These are phyloP conservation scores for Toxotes lorentzi DNA, from an alignment of 2,797 vertebrate species.

Conservation along the genomic window DNA sequence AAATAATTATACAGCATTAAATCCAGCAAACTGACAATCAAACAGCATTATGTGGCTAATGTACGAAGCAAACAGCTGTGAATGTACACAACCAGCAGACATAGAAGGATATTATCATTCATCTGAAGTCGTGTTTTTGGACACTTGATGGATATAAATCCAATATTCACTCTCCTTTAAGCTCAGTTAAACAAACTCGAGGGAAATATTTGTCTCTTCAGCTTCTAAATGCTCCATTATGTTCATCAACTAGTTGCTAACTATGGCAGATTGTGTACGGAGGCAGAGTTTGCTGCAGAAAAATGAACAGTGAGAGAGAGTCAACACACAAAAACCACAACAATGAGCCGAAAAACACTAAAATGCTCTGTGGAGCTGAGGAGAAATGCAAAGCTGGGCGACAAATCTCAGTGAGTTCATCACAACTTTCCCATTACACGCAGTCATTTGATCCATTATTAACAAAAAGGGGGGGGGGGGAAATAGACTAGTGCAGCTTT, in stretches of 20 bases:
- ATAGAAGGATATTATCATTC: neutral
- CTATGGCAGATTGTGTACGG: neutral
- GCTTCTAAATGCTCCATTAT: neutral
- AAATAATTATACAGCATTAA: no score
- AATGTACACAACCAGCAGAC: neutral
- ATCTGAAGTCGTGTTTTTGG: neutral
- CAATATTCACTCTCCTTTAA: neutral
- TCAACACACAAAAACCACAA: neutral
- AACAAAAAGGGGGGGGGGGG: neutral
- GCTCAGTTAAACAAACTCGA: neutral
- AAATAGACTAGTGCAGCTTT: constrained; percentile 22
- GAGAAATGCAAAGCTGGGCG: neutral
- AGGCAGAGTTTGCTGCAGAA: neutral
- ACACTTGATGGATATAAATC: neutral
- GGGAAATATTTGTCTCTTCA: neutral
- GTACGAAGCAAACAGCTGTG: no score
- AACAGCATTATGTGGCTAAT: no score
- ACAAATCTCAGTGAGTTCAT: neutral
- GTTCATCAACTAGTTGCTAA: neutral
- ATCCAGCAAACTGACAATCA: no score
- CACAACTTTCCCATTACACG: no score
- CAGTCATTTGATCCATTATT: neutral
- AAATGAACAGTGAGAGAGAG: neutral
- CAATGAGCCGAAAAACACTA: neutral
- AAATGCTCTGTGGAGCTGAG: neutral